These are phyloP conservation scores for Onthophagus taurus DNA, from an alignment of 1,140 invertebrate genomes.

Conservation along the genomic window DNA sequence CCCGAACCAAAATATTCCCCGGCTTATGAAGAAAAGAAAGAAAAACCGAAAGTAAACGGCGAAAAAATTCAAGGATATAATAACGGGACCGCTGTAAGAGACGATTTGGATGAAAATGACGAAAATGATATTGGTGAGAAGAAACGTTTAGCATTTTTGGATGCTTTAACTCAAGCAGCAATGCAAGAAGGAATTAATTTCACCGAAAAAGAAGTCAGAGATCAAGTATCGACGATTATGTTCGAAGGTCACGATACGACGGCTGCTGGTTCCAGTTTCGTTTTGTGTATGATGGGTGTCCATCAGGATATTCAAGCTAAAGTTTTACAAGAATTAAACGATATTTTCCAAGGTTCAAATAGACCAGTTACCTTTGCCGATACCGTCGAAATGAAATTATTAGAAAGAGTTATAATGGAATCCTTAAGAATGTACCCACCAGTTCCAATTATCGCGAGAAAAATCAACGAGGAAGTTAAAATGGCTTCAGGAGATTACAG, in stretches of 20 bases:
- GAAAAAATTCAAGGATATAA: constrained; percentile 14
- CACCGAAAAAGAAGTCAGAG: constrained; percentile 47
- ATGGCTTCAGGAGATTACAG: constrained; percentile 22
- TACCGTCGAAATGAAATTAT: constrained; percentile 52
- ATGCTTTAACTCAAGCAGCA: constrained; percentile 48
- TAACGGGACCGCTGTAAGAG: constrained; percentile 18
- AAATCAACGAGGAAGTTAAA: constrained; percentile 46
- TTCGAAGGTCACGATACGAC: constrained; percentile 40
- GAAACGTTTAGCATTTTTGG: constrained; percentile 34
- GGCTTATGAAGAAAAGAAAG: neutral
- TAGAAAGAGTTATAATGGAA: constrained; percentile 54
- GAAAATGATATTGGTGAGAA: constrained; percentile 12
- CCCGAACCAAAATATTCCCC: neutral
- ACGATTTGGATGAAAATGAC: constrained; percentile 14
- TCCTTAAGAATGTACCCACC: constrained; percentile 52
- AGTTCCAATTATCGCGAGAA: constrained; percentile 52
- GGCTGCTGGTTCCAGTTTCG: constrained; percentile 19
- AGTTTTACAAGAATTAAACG: constrained; percentile 18
- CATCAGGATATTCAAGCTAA: constrained; percentile 22
- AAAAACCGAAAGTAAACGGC: neutral
- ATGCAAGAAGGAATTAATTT: constrained; percentile 28
- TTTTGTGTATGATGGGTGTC: constrained; percentile 19
- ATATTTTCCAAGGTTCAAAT: constrained; percentile 21
- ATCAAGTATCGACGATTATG: constrained; percentile 51
- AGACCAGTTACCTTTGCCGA: constrained; percentile 27